A percentile compares a stretch with the other conserved stretches of the same genome.
Conservation (phyloP, 2,113 vertebrate genomes). For the Mormyrus lacerda region DNA sequence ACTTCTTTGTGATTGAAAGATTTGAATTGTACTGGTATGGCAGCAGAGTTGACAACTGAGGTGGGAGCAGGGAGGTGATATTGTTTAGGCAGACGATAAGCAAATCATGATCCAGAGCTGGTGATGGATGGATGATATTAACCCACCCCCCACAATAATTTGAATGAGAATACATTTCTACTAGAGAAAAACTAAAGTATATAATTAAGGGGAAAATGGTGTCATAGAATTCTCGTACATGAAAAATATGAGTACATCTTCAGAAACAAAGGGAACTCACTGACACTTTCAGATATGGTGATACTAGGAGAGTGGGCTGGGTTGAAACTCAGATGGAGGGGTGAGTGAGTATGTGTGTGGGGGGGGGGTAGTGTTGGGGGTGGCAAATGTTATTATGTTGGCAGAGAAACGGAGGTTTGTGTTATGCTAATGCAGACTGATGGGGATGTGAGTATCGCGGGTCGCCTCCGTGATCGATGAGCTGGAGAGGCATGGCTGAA, state of each 20-base stretch:
- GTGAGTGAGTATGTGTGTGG: neutral
- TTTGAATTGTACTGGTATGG: neutral
- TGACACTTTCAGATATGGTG: neutral
- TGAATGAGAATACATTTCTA: neutral
- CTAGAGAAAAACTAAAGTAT: neutral
- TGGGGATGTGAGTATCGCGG: neutral
- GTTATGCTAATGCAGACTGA: constrained; percentile 9
- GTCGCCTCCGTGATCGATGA: neutral
- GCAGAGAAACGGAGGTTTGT: neutral
- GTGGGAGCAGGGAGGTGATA: neutral
- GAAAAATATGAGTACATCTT: neutral
- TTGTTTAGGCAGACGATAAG: neutral
- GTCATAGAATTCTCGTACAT: neutral
- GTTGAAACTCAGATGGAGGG: neutral
- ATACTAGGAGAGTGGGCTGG: neutral
- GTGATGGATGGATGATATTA: neutral
- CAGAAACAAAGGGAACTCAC: neutral
- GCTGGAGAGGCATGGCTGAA: no score
- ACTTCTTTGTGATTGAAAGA: neutral
- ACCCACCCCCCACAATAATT: neutral
- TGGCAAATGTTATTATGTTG: constrained; percentile 6
- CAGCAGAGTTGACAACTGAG: neutral
- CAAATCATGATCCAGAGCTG: neutral
- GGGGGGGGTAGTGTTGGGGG: neutral
- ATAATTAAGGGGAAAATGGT: neutral